Conservation (phyloP, 2,113 vertebrate species). For the Mastomys natalensis region DNA sequence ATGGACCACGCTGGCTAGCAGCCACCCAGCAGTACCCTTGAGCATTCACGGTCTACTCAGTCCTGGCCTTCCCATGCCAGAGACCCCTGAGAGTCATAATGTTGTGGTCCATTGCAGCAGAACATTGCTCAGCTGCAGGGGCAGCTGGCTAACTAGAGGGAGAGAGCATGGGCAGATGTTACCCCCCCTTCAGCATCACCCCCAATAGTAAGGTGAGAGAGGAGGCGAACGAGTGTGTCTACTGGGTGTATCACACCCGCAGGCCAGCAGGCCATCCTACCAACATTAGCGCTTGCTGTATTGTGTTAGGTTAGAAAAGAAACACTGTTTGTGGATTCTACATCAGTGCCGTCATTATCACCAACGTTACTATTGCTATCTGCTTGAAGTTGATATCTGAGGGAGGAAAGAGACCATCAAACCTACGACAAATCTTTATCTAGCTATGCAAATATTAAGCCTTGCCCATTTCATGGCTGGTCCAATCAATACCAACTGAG, state of each 20-base stretch:
- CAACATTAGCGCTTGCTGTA: neutral
- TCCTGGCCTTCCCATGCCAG: slow-evolving; percentile 28
- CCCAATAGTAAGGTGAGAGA: neutral
- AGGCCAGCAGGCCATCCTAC: neutral
- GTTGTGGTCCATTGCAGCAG: slow-evolving; percentile 49
- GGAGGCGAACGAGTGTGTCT: neutral
- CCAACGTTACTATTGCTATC: neutral
- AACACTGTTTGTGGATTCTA: neutral
- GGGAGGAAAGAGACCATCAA: neutral
- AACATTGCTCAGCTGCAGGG: slow-evolving; percentile 51
- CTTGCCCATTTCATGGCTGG: neutral
- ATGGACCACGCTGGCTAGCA: slow-evolving; percentile 65
- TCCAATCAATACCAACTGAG: neutral
- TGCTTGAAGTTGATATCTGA: neutral
- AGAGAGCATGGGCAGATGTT: slow-evolving; percentile 57
- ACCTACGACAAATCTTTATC: neutral
- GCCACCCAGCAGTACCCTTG: slow-evolving; percentile 68
- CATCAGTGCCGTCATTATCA: neutral
- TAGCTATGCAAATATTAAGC: neutral
- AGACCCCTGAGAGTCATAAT: neutral
- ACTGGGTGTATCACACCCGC: neutral
- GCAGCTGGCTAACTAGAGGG: slow-evolving; percentile 48
- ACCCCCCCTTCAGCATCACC: neutral
- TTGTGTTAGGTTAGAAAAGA: neutral
- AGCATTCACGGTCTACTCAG: slow-evolving; percentile 33